Conservation (phyloP, 2,113 vertebrate species). For the Phrynocephalus versicolor region DNA sequence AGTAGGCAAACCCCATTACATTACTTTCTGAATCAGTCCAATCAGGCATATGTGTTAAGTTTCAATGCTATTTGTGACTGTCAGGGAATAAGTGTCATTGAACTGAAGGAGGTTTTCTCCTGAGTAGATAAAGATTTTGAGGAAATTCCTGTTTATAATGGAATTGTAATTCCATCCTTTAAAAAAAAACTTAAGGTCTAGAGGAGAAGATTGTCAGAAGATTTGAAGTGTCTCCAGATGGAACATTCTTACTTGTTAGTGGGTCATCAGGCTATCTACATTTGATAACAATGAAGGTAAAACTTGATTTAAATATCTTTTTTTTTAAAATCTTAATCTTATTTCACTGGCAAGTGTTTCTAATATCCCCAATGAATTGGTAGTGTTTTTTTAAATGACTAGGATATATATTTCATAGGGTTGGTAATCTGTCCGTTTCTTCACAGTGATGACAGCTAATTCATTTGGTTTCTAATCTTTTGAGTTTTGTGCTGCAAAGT, state of each 20-base stretch:
- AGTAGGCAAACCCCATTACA: neutral
- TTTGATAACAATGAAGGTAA: constrained; percentile 89
- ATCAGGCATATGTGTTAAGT: neutral
- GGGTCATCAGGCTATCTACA: constrained; percentile 89
- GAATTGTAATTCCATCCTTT: neutral
- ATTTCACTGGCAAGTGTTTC: neutral
- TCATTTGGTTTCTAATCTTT: neutral
- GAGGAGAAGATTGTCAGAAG: constrained; percentile 83
- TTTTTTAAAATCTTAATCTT: too few species aligned
- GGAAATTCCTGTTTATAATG: neutral
- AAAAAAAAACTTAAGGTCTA: constrained; percentile 77
- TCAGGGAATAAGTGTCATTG: neutral
- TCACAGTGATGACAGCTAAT: neutral
- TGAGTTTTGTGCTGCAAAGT: neutral
- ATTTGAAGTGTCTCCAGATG: constrained; percentile 90
- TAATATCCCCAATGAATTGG: neutral
- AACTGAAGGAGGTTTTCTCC: neutral
- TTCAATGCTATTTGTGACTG: neutral
- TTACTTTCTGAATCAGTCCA: neutral
- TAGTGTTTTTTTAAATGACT: neutral
- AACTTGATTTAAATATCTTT: neutral
- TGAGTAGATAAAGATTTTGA: neutral
- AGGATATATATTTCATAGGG: neutral
- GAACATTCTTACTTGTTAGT: constrained; percentile 85
- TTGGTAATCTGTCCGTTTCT: too few species aligned